A percentile compares a stretch with the other conserved stretches of the same genome.
These are phyloP conservation scores for Unio pictorum DNA, from an alignment of 2,888 invertebrate species.

Conservation along the genomic window DNA sequence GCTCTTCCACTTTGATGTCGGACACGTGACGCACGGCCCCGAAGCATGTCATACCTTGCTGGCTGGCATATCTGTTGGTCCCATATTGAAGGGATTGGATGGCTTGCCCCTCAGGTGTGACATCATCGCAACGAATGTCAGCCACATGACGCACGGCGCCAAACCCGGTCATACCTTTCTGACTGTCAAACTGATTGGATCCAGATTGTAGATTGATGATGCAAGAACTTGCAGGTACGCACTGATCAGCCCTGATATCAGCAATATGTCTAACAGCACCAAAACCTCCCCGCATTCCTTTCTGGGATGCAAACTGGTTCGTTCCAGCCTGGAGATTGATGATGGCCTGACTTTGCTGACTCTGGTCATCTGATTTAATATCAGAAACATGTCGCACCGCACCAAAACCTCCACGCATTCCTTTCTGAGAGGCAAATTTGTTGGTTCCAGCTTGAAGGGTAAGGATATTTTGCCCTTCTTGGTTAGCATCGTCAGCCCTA, in stretches of 20 bases:
- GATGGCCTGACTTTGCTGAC: slow-evolving; percentile 37
- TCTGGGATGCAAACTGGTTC: slow-evolving; percentile 65
- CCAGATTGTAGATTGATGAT: slow-evolving; percentile 62
- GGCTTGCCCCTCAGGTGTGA: slow-evolving; percentile 47
- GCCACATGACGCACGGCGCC: slow-evolving; percentile 61
- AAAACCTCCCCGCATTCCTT: slow-evolving; percentile 57
- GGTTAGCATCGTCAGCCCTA: slow-evolving; percentile 54
- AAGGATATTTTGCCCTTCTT: slow-evolving; percentile 50
- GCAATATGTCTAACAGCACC: slow-evolving; percentile 62
- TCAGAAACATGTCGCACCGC: slow-evolving; percentile 65
- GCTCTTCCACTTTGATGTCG: slow-evolving; percentile 56
- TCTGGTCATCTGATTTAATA: slow-evolving; percentile 54
- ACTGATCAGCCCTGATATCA: slow-evolving; percentile 54
- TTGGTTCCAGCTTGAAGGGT: slow-evolving; percentile 65
- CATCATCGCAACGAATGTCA: slow-evolving; percentile 54
- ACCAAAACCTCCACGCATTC: slow-evolving; percentile 63
- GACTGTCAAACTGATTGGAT: slow-evolving; percentile 55
- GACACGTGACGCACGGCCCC: slow-evolving; percentile 62
- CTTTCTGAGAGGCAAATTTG: slow-evolving; percentile 64
- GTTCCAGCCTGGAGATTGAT: slow-evolving; percentile 63
- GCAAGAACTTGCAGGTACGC: slow-evolving; percentile 42
- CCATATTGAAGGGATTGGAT: slow-evolving; percentile 60
- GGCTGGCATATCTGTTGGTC: slow-evolving; percentile 53
- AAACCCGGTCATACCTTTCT: slow-evolving; percentile 55
- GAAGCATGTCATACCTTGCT: slow-evolving; percentile 56